Percentiles rank a stretch among this genome's conserved stretches.
Conservation (phyloP, 2,113 vertebrate species). For the Anser cygnoides region DNA sequence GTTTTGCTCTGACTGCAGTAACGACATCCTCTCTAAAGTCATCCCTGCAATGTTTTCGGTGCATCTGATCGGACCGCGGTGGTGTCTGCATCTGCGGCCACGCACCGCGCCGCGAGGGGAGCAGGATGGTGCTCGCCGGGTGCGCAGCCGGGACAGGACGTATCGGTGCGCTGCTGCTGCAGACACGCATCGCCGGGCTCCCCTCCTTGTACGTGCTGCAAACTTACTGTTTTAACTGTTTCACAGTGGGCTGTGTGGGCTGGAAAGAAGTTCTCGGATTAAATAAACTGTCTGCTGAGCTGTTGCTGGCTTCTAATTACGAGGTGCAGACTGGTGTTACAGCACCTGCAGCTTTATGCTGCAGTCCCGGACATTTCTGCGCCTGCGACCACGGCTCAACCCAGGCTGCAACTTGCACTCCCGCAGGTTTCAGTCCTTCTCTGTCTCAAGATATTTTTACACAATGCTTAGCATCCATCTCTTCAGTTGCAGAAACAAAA, state of each 20-base stretch:
- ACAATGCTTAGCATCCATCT: not conserved
- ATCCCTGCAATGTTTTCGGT: slow-evolving; percentile 18
- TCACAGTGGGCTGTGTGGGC: slow-evolving; percentile 11
- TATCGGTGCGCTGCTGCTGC: not conserved
- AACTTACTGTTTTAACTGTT: slow-evolving; percentile 43
- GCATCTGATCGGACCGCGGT: not conserved
- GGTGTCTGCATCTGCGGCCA: not conserved
- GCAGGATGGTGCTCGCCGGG: not conserved
- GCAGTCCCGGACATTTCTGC: not conserved
- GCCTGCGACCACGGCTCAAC: not conserved
- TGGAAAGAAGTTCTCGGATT: slow-evolving; percentile 34
- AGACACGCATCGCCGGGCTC: not conserved
- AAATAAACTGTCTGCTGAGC: slow-evolving; percentile 22
- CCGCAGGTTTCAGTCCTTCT: not conserved
- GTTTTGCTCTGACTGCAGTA: slow-evolving; percentile 33
- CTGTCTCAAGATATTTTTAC: not conserved
- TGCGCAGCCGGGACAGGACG: not conserved
- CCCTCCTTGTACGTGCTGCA: not conserved
- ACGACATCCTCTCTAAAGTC: not conserved
- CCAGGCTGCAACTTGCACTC: not conserved
- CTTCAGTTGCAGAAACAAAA: not conserved
- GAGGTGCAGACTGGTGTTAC: not conserved
- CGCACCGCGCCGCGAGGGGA: not conserved
- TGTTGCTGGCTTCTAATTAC: slow-evolving; percentile 7
- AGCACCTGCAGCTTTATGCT: not conserved